Evolutionary conservation across 37 sponge, comb jelly and placozoan genomes (phyloP).

Genomic region (Axinella damicornis): DNA sequence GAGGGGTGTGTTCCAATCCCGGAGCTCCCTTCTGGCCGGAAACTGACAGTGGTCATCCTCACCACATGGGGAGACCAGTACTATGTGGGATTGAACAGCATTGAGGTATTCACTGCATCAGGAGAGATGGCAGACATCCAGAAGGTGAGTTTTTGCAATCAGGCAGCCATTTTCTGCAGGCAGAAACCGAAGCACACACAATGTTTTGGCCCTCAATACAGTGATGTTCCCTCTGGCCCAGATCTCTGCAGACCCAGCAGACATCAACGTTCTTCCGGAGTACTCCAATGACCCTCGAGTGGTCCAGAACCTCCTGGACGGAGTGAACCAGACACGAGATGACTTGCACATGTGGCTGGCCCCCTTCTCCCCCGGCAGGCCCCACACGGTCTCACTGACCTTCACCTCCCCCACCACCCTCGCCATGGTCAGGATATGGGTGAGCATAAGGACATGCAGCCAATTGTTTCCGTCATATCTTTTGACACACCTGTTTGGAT

Average conservation of each 20-base stretch:
- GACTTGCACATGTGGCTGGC: slow-evolving; percentile 99
- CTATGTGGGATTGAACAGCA: slow-evolving; percentile 95
- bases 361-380: slow-evolving; percentile 84
- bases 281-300: slow-evolving; percentile 91
- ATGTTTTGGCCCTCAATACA: too few relatives aligned
- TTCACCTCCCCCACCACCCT: slow-evolving; percentile 58
- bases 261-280: slow-evolving; percentile 93
- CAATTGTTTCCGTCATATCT: too few relatives aligned
- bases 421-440: slow-evolving; percentile 96
- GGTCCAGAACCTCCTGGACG: slow-evolving; percentile 90
- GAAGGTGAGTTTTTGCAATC: slow-evolving; percentile 51
- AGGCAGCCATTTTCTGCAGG: too few relatives aligned
- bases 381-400: slow-evolving; percentile 76
- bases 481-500: too few relatives aligned
- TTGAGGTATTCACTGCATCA: slow-evolving; percentile 87
- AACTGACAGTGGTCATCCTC: slow-evolving; percentile 76
- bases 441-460: too few relatives aligned
- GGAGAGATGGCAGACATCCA: slow-evolving; percentile 65
- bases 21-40: slow-evolving; percentile 79
- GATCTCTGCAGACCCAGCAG: slow-evolving; percentile 94
- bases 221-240: slow-evolving; percentile 20
- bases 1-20: slow-evolving; percentile 62
- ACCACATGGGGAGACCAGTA: slow-evolving; percentile 97
- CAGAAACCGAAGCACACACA: too few relatives aligned
- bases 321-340: slow-evolving; percentile 92